Conservation (phyloP, 2,113 vertebrate genomes). For the Aythya baeri region DNA sequence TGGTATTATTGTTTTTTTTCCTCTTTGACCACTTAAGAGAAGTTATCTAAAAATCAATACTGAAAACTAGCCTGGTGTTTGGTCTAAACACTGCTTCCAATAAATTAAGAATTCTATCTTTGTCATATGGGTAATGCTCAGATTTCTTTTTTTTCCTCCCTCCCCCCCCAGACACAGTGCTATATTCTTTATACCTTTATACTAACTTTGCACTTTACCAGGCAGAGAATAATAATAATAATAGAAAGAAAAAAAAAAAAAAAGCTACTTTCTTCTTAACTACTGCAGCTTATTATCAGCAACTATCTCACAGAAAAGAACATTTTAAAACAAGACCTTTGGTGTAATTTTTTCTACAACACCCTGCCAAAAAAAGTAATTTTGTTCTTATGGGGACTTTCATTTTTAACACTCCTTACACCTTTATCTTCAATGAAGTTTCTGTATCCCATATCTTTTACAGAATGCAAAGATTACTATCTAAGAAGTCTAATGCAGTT, state of each 20-base stretch:
- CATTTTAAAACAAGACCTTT: not conserved
- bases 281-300: not conserved
- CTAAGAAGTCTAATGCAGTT: conserved; percentile 46
- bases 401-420: conserved; percentile 22
- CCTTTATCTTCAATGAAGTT: conserved; percentile 56
- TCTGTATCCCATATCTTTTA: conserved; percentile 20
- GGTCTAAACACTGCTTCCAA: not conserved
- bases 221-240: not conserved
- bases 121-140: not conserved
- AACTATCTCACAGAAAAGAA: not conserved
- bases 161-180: not conserved
- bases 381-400: conserved; percentile 29
- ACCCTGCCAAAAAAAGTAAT: not conserved
- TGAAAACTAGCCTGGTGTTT: not conserved
- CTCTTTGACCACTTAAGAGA: not conserved
- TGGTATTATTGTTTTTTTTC: not conserved
- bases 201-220: not conserved
- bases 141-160: not conserved
- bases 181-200: not conserved
- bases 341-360: not conserved
- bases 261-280: not conserved
- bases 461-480: conserved; percentile 45
- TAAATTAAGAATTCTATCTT: not conserved
- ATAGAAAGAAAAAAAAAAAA: not conserved
- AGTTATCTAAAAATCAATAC: not conserved